Base-by-base conservation (phyloP, 2,888 invertebrate genomes). In the Yponomeuta evonymella region DNA sequence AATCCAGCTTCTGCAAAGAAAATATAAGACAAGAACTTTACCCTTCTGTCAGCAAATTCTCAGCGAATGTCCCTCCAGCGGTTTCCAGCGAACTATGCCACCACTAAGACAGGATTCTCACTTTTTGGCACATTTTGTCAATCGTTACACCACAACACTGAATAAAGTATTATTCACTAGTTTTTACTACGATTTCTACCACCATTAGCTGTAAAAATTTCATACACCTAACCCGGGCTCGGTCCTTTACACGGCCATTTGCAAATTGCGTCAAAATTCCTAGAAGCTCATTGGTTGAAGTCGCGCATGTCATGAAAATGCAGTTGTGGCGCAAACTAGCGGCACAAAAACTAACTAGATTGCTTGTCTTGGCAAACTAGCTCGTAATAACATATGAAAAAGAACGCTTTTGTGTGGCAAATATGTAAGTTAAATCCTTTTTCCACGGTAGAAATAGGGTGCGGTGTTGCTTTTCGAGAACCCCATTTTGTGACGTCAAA, bases 191-290 rank as follows among this genome's bases (percentile, higher is more conserved):
- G 82, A 83, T 85, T 83, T 86, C 83, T 83, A 84, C 83, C 87
- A 91, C 86, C 89, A 89, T 90, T 87, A 88, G 84, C 86, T 87
- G 51, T 58, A 58, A 15, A 58, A 58, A 58, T 86, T 88, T 70
- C 70, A 70, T 88, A 87, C 86, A 89, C 86, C 75, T 75, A 74
- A 74, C 85, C 90, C 84, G 86, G 88, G 87, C 84, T 86, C 88
- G 77, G 87, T 89, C 89, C 90, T 90, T 87, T 89, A 89, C 89
- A 90, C 92, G 91, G 92, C 92, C 92, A 93, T 93, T 92, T 93
- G 92, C 92, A 93, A 92, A 93, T 92, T 92, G 92, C 92, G 91
- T 91, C 92, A 92, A 92, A 92, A 85, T 87, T 85, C 83, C 85
- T 85, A 80, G 76, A 83, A 82, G 81, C 80, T 86, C 87, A 93